Conservation (phyloP, 2,113 vertebrate genomes). For the Crotalus tigris region DNA sequence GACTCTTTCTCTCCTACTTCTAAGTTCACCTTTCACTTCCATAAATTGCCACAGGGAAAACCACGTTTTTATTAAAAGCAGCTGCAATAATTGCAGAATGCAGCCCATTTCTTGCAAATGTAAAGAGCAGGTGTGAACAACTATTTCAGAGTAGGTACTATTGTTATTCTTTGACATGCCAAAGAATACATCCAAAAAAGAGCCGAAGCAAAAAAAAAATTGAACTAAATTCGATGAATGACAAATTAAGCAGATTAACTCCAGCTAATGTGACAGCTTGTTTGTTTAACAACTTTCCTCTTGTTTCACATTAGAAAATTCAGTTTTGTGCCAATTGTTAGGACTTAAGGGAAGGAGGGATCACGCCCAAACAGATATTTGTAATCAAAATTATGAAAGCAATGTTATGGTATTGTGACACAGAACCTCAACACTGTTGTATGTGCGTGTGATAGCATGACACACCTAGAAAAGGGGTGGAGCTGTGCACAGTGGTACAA, state of each 20-base stretch:
- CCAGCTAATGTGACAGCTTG: background rate
- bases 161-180: background rate
- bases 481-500: background rate
- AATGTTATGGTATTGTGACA: background rate
- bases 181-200: background rate
- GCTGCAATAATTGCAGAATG: background rate
- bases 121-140: background rate
- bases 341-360: background rate
- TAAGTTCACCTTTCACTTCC: background rate
- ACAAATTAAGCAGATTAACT: background rate
- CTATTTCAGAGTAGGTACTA: background rate
- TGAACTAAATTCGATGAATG: background rate
- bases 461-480: background rate
- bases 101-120: background rate
- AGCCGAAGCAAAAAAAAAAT: background rate
- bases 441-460: background rate
- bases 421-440: background rate
- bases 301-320: background rate
- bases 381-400: background rate
- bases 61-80: background rate
- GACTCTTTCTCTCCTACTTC: background rate
- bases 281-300: background rate
- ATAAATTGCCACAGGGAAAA: background rate
- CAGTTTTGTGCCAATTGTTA: background rate
- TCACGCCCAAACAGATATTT: background rate